Evolutionary conservation across 30 jellyfish, hydroid and myxozoan genomes (phyloP), one percentile per base, ranked within the genome.

Genomic region (Aurelia sp.): DNA sequence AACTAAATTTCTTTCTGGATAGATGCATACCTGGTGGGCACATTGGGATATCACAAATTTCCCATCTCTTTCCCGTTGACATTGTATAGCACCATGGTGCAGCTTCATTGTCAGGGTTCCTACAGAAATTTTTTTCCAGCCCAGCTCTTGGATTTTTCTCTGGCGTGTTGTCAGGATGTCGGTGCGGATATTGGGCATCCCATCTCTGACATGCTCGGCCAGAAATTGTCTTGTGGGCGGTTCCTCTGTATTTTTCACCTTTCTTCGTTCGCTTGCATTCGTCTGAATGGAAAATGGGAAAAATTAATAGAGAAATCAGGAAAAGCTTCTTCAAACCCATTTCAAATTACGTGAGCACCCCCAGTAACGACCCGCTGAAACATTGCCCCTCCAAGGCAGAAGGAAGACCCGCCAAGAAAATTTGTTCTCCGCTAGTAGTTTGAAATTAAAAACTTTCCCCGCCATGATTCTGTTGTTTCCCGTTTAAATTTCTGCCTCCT

Each of bases 31-130:
- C 71, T 73, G 71, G 16, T 0, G 30, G 30, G 17, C 89, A 78
- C 60, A 78, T 8, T 17, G 79, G 71, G 2, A 81, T 52, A 27
- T 55, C 76, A 66, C 90, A 81, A 30, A 18, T 65, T 66, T 55
- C 90, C 75, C 75, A 81, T 66, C 90, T 73, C 20, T 13, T 22
- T 18, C 33, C 33, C 19, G 57, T 5, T 67, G 82, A 48, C 41
- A 53, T 67, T 53, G 90, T 81, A 71, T 81, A 81, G 66, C 90
- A 81, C 90, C 90, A 81, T 6, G 90, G 90, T 0, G 83, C 90
- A 15, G 84, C 37, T 17, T 81, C 90, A 11, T 62, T 57, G 27
- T 81, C 90, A 20, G 90, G 90, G 51, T 81, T 81, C 16, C 90
- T 73, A 35, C 90, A 81, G 73, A 44, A 81, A 66, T 81, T 68